Conservation (phyloP, 2,888 invertebrate genomes). For the Actias luna region DNA sequence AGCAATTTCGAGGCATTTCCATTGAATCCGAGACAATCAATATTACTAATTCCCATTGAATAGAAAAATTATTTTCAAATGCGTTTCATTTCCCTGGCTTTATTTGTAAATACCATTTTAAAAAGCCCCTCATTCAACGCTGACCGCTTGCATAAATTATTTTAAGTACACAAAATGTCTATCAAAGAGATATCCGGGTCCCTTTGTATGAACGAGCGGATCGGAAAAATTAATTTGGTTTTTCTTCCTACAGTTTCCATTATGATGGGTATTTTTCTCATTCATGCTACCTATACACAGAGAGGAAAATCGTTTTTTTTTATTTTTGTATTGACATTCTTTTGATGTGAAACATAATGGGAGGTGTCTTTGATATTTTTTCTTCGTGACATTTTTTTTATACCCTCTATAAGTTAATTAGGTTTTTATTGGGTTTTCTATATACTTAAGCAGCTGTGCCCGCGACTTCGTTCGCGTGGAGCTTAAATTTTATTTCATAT, state of each 20-base stretch:
- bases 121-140: slow-evolving; percentile 43
- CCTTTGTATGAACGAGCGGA: slow-evolving; percentile 63
- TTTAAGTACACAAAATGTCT: slow-evolving; percentile 55
- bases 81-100: not conserved
- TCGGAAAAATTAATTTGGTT: slow-evolving; percentile 74
- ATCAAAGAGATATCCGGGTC: slow-evolving; percentile 62
- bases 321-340: slow-evolving; percentile 60
- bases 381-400: slow-evolving; percentile 1
- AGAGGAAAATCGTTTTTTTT: slow-evolving; percentile 25
- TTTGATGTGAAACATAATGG: slow-evolving; percentile 72
- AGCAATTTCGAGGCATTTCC: too few species aligned
- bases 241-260: slow-evolving; percentile 40
- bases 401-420: not conserved
- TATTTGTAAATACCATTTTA: slow-evolving; percentile 47
- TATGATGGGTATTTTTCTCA: slow-evolving; percentile 36
- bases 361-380: not conserved
- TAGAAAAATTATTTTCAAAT: not conserved
- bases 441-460: not conserved
- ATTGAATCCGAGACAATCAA: not conserved
- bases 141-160: slow-evolving; percentile 81
- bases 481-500: too few species aligned
- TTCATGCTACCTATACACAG: not conserved
- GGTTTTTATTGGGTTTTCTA: not conserved
- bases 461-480: too few species aligned
- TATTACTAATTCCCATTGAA: not conserved